Base-by-base conservation (phyloP, 2,888 invertebrate species). In the Agonum fuliginosum region DNA sequence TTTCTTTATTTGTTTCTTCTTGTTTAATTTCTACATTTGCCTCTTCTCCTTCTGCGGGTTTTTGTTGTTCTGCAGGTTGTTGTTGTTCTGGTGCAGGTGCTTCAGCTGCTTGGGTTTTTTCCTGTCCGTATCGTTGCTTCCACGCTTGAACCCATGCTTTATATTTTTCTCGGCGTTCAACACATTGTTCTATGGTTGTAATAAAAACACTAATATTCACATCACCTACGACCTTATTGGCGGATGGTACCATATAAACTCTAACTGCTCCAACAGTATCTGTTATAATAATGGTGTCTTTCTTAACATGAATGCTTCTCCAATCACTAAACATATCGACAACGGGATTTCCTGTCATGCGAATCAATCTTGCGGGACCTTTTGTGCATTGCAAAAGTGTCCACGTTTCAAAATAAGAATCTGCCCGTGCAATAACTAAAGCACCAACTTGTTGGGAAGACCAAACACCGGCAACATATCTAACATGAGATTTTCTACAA, bases 331-430 rank as follows among this genome's bases (percentile, higher is more conserved):
- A 74, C 4, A 14, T n/a, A 43, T 62, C 74, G 1, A 46, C 6
- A 41, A 65, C 24, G 6, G 43, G 8, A n/a, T 65, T 62, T 19
- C 74, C 62, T 10, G n/a, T 27, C 34, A 74, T 24, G 6, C 62
- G 43, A 8, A 62, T 3, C 0, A 65, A 8, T 30, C 22, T 22
- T n/a, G 19, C 24, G 3, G 65, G 65, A 1, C 12, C 27, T 19
- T 62, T 46, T 1, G 93, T 93, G 83, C 90, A 89, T 54, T 91
- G 86, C 77, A 93, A 86, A 75, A 96, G 87, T 86, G 95, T 93
- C 96, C 96, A 97, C 8, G 92, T 91, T 86, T 96, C 95, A 10
- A 95, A 87, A 76, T 89, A 92, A 93, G 78, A 95, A 87, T 67
- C 67, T 3, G 12, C n/a, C 12, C 41, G 37, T 37, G n/a, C 8